phyloP scores from a whole-genome alignment of 2,888 invertebrate genomes.

The Drosophila macrospina region DNA sequence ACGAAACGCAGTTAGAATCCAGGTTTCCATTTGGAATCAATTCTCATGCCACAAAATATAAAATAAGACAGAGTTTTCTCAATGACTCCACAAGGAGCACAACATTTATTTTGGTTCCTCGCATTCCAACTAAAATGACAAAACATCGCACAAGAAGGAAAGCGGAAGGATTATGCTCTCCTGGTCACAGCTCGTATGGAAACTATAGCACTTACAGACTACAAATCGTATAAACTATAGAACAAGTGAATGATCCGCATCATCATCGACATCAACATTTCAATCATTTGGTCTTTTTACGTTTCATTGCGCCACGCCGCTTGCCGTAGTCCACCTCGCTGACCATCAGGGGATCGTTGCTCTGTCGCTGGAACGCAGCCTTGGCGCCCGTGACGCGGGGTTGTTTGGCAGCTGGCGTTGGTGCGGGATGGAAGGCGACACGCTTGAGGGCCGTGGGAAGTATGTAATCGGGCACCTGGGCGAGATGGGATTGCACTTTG shows the following conservation, averaged over 20 bases:
- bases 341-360: conserved; percentile 83
- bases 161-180: neutral
- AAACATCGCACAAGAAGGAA: neutral
- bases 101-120: neutral
- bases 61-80: neutral
- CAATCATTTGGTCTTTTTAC: conserved; percentile 36
- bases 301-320: conserved; percentile 43
- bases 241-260: neutral
- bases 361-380: conserved; percentile 80
- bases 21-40: too few species aligned
- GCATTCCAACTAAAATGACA: neutral
- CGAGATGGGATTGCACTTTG: conserved; percentile 92
- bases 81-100: neutral
- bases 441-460: conserved; percentile 91
- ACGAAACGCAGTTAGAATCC: too few species aligned
- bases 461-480: conserved; percentile 97
- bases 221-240: neutral
- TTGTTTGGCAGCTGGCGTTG: conserved; percentile 31
- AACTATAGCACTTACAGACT: neutral
- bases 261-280: too few species aligned
- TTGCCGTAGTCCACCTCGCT: conserved; percentile 84
- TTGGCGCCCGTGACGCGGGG: conserved; percentile 75
- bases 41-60: too few species aligned
- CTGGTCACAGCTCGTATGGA: neutral
- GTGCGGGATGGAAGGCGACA: conserved; percentile 84